phyloP scores from a whole-genome alignment of 2,113 vertebrate genomes.

The Gallinago undulata region DNA sequence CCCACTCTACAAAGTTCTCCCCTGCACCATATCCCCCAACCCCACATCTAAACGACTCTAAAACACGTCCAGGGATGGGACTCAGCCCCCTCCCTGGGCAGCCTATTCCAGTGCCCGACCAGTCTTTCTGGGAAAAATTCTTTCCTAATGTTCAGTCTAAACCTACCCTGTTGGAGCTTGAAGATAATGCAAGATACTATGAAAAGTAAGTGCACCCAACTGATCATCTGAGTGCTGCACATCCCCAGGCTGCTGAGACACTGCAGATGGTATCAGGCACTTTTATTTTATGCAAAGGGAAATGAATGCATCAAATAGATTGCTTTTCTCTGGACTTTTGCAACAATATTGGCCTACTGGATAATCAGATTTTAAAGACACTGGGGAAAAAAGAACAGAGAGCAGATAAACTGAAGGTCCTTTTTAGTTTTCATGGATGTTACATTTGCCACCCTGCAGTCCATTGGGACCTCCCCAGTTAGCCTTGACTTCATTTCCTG shows the following conservation, averaged over 20 bases:
- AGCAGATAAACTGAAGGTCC: not conserved
- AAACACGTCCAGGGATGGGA: too few species aligned
- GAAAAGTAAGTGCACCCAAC: not conserved
- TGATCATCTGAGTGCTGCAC: not conserved
- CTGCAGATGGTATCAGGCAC: not conserved
- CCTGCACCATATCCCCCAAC: too few species aligned
- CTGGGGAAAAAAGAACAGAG: not conserved
- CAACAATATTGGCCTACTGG: not conserved
- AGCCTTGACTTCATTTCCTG: not conserved
- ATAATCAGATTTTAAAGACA: not conserved
- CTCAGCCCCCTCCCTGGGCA: too few species aligned
- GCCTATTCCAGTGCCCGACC: too few species aligned
- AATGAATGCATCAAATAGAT: not conserved
- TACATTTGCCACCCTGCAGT: too few species aligned
- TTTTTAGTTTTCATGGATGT: not conserved
- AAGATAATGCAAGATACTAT: not conserved
- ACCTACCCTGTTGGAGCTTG: too few species aligned
- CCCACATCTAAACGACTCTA: too few species aligned
- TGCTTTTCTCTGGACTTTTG: not conserved
- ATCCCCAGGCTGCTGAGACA: not conserved
- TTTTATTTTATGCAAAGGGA: not conserved
- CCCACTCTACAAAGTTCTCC: too few species aligned
- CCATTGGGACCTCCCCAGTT: too few species aligned
- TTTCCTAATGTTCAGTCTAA: too few species aligned
- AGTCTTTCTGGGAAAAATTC: too few species aligned